Evolutionary conservation across 2,888 invertebrate genomes (phyloP), one percentile per base, ranked within the genome.

Genomic region (Nematopogon swammerdamellus): DNA sequence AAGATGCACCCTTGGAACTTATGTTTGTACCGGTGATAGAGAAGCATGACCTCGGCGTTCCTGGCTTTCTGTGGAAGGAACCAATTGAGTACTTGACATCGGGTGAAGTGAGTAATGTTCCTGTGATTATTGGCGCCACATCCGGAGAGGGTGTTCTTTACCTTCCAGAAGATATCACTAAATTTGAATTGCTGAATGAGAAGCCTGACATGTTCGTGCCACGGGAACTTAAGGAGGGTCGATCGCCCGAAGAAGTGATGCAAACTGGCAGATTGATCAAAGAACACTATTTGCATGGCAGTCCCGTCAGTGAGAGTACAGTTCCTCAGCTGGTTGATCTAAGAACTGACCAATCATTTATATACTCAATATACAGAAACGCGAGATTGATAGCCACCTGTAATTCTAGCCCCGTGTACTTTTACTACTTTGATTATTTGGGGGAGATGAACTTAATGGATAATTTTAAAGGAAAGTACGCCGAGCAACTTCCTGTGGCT

Each of bases 391-490:
- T 64, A 50, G 56, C 56, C 3, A 52, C 50, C 16, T 53, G 55
- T 1, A 51, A 59, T 2, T 57, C 56, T 3, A 19, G 25, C 6
- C 62, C 65, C 0, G 52, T 63, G 0, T 72, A 63, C 46, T 57
- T 71, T 57, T 73, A 70, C 29, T 61, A 59, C 49, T 72, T 74
- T 50, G 63, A 67, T 44, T 67, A 61, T 44, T 60, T 61, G 2
- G 69, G 67, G 0, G 63, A 68, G 14, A 59, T 72, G 45, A 74
- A 72, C 53, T 45, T 69, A 11, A 47, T 70, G 1, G 72, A 71
- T 52, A 8, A 3, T 3, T 36, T 36, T 14, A 36, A 36, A 14
- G 36, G 36, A 36, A 6, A 36, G 36, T 36, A 36, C n/a, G 36
- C 36, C 11, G 6, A 36, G 36, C 36, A 36, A 14, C n/a, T 36